A percentile compares a stretch with the other conserved stretches of the same genome.
Evolutionary conservation across 2,797 vertebrate species (phyloP).

Genomic region (Nothura maculosa): DNA sequence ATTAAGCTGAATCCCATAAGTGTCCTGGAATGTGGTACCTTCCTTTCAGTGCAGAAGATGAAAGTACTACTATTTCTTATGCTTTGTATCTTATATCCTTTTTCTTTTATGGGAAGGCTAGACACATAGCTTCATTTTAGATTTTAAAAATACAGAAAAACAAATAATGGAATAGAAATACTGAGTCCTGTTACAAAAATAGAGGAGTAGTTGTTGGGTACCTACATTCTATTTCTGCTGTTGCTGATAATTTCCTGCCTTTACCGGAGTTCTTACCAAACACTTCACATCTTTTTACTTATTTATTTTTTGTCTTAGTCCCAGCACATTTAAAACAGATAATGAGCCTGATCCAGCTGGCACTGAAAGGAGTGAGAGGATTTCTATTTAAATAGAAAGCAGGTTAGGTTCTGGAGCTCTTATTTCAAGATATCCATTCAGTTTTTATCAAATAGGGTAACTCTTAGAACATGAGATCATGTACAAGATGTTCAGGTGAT

Average conservation of each 20-base stretch:
- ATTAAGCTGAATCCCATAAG: background rate
- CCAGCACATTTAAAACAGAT: background rate
- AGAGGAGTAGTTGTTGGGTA: background rate
- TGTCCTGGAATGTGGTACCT: background rate
- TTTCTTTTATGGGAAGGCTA: background rate
- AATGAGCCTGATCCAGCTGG: background rate
- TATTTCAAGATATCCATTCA: background rate
- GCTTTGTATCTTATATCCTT: background rate
- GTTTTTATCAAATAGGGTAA: background rate
- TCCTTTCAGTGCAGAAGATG: background rate
- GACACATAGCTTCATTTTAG: background rate
- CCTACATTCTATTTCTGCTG: background rate
- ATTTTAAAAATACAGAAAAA: background rate
- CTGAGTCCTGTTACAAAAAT: background rate
- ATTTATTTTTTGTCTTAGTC: background rate
- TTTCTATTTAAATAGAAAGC: background rate
- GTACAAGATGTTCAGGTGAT: background rate
- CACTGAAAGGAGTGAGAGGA: background rate
- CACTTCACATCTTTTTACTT: background rate
- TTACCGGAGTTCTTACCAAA: background rate
- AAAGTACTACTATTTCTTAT: background rate
- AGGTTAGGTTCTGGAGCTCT: background rate
- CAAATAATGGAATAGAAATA: background rate
- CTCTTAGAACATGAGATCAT: background rate
- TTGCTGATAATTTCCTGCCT: background rate